Conservation (phyloP, 2,888 invertebrate species). For the Cosmia pyralina region DNA sequence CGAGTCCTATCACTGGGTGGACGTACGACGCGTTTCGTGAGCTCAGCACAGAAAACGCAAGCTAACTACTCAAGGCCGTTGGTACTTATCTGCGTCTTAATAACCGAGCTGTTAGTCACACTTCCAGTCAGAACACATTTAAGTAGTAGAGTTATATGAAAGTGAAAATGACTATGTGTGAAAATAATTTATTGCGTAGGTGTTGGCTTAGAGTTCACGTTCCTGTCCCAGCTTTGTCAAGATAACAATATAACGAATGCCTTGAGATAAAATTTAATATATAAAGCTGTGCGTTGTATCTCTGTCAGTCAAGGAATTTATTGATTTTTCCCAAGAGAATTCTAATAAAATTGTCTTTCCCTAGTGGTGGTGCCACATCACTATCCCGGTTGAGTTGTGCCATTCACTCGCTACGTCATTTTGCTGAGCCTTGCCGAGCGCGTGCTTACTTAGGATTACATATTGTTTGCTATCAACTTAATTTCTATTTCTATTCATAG, state of each 20-base stretch:
- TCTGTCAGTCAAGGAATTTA: background rate
- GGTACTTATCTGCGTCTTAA: no score
- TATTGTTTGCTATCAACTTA: constrained; percentile 70
- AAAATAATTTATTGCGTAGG: background rate
- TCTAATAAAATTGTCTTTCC: constrained; percentile 1
- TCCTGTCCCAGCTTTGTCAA: background rate
- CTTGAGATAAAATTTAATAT: background rate
- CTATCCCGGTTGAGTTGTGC: constrained; percentile 58
- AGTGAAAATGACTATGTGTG: constrained; percentile 8
- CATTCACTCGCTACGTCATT: constrained; percentile 66
- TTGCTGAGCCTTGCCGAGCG: constrained; percentile 51
- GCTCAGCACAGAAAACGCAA: no score
- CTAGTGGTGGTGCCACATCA: constrained; percentile 47
- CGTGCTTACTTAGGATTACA: constrained; percentile 64
- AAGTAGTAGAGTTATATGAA: constrained; percentile 12
- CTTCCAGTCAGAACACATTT: background rate
- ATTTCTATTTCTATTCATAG: constrained; percentile 66
- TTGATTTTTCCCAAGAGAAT: background rate
- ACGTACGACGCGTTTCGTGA: no score
- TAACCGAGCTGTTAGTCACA: constrained; percentile 6
- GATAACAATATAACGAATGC: background rate
- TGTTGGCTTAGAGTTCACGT: background rate
- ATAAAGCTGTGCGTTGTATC: background rate
- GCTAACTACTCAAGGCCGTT: no score
- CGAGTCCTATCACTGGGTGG: no score